These are phyloP conservation scores for Cygnus olor DNA, from an alignment of 2,797 vertebrate genomes.

Conservation along the genomic window DNA sequence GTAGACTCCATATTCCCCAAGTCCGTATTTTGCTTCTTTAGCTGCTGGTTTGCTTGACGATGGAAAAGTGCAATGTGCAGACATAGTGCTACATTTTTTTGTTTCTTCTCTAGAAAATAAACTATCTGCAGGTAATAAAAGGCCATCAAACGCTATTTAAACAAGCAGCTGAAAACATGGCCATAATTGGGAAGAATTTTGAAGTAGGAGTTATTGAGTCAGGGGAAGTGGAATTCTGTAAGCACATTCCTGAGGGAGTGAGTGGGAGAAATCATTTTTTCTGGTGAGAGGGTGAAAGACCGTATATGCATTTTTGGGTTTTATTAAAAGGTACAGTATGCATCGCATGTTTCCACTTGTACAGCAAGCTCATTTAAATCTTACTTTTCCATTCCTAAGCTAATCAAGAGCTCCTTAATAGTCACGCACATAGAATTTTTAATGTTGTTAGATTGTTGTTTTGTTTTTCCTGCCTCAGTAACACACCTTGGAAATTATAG, in stretches of 20 bases:
- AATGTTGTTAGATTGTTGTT: not conserved
- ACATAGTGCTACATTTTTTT: accelerated
- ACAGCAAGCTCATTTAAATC: not conserved
- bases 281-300: not conserved
- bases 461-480: not conserved
- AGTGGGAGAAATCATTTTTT: conserved; percentile 45
- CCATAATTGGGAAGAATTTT: conserved; percentile 2
- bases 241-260: conserved; percentile 7
- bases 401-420: not conserved
- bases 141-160: not conserved
- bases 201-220: not conserved
- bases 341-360: not conserved
- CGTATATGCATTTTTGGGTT: not conserved
- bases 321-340: not conserved
- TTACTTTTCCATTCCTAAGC: not conserved
- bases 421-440: not conserved
- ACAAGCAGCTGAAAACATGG: not conserved
- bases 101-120: not conserved
- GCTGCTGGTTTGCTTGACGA: not conserved
- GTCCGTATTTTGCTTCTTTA: not conserved
- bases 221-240: not conserved
- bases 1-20: not conserved
- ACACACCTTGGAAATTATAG: not conserved
- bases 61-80: not conserved
- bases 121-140: not conserved